A percentile compares a stretch with the other conserved stretches of the same genome.
These are phyloP conservation scores for Urocitellus parryii DNA, from an alignment of 2,113 vertebrate species.

Conservation along the genomic window DNA sequence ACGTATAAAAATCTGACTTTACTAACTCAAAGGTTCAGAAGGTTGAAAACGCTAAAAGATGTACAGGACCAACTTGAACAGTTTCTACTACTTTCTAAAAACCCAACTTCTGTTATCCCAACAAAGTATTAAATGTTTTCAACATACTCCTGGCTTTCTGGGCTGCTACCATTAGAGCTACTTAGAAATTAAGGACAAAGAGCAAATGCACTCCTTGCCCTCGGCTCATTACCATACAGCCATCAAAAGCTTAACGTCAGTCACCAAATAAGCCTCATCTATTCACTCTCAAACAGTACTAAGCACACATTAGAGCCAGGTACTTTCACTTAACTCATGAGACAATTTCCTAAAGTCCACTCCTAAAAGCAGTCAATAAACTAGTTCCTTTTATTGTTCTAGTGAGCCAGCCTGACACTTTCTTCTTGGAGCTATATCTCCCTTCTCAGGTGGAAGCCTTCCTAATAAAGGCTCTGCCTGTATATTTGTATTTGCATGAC, in stretches of 20 bases:
- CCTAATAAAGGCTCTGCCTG: not conserved
- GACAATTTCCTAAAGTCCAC: not conserved
- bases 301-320: not conserved
- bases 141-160: not conserved
- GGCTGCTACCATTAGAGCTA: not conserved
- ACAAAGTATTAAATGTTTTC: not conserved
- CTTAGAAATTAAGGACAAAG: too few species aligned
- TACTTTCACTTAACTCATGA: not conserved
- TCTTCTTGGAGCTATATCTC: not conserved
- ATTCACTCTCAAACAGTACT: not conserved
- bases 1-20: not conserved
- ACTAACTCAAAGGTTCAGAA: not conserved
- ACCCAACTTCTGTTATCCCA: not conserved
- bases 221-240: not conserved
- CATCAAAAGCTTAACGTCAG: not conserved
- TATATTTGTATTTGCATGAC: not conserved
- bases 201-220: too few species aligned
- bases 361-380: not conserved
- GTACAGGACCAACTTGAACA: too few species aligned
- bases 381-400: not conserved
- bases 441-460: not conserved
- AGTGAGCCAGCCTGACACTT: not conserved
- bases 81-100: too few species aligned
- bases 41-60: not conserved
- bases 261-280: not conserved